These are phyloP conservation scores for Lacanobia oleracea DNA, from an alignment of 2,888 invertebrate species.

Conservation along the genomic window DNA sequence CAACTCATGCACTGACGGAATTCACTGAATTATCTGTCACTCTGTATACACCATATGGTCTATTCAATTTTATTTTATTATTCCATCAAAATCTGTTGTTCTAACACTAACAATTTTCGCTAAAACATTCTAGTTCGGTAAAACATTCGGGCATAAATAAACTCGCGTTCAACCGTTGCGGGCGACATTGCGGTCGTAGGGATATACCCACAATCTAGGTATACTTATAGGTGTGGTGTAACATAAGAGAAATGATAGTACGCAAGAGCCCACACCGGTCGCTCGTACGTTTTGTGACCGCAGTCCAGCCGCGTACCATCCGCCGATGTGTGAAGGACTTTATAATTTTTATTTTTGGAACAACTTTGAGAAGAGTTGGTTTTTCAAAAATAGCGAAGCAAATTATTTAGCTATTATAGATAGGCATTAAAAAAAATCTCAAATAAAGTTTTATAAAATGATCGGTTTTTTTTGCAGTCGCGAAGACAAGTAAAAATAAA, in stretches of 20 bases:
- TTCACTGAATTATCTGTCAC: not conserved
- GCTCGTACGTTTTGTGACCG: slow-evolving; percentile 58
- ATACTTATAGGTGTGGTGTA: slow-evolving; percentile 43
- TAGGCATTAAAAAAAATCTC: no score
- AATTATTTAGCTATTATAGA: no score
- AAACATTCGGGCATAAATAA: slow-evolving; percentile 62
- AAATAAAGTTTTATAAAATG: no score
- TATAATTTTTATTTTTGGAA: not conserved
- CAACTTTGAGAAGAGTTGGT: not conserved
- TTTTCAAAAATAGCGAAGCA: no score
- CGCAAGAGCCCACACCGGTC: slow-evolving; percentile 28
- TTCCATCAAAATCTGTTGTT: slow-evolving; percentile 17
- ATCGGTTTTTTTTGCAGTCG: no score
- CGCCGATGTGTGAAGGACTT: slow-evolving; percentile 25
- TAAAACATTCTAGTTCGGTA: slow-evolving; percentile 29
- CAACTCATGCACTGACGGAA: not conserved
- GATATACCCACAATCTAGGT: slow-evolving; percentile 20
- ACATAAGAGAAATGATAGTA: slow-evolving; percentile 55
- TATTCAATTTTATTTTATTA: not conserved
- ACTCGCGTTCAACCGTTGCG: slow-evolving; percentile 54
- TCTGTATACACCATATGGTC: not conserved
- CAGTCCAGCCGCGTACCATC: slow-evolving; percentile 29
- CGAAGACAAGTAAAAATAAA: no score
- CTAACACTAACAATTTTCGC: slow-evolving; percentile 36
- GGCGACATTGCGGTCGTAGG: slow-evolving; percentile 61